These are phyloP conservation scores for Neoascia interrupta DNA, from an alignment of 2,888 invertebrate species.

Conservation along the genomic window DNA sequence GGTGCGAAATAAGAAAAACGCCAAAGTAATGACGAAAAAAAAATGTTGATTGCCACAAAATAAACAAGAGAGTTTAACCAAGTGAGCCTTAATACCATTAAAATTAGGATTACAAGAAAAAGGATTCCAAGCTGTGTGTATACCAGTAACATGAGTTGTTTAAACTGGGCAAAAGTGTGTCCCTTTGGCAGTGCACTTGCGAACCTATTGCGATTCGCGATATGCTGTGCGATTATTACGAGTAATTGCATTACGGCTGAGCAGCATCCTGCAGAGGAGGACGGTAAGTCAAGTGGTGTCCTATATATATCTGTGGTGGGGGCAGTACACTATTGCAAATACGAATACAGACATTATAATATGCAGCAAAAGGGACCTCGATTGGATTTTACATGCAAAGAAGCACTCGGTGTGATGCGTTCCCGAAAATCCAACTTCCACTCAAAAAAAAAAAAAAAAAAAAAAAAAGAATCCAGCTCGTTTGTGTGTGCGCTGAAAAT, in stretches of 20 bases:
- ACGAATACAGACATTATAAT: no score
- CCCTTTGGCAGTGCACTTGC: background rate
- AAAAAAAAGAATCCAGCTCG: no score
- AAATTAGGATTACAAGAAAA: conserved; percentile 1
- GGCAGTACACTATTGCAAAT: no score
- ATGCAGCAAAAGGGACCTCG: no score
- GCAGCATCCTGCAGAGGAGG: conserved; percentile 64
- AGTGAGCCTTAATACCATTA: background rate
- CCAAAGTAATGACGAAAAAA: background rate
- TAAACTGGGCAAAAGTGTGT: conserved; percentile 26
- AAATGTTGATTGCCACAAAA: conserved; percentile 15
- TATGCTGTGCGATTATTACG: conserved; percentile 30
- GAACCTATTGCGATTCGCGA: conserved; percentile 2
- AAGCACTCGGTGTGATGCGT: no score
- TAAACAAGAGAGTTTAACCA: conserved; percentile 19
- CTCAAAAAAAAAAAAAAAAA: no score
- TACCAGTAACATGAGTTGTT: no score
- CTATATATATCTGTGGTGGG: background rate
- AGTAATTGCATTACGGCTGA: conserved; percentile 43
- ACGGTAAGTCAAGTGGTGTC: conserved; percentile 39
- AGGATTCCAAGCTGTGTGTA: conserved; percentile 11
- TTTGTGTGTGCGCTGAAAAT: no score
- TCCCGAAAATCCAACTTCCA: no score
- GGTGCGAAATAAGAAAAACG: background rate
- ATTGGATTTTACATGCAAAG: no score